These are phyloP conservation scores for Sclerurus mexicanus DNA, from an alignment of 2,113 vertebrate species.

Conservation along the genomic window DNA sequence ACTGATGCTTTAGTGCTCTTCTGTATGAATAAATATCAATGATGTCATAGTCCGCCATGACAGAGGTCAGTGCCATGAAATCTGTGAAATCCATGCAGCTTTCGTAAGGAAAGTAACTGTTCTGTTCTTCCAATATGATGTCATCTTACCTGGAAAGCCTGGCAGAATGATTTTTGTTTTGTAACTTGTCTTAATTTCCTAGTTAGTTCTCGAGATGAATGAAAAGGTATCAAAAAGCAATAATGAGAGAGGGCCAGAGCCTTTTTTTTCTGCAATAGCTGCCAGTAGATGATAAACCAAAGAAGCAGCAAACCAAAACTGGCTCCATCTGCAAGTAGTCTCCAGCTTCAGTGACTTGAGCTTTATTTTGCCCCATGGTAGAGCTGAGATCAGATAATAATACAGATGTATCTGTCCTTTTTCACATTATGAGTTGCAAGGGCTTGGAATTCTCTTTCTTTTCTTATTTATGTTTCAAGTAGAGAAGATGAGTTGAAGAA, in stretches of 20 bases:
- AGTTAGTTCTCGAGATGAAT: neutral
- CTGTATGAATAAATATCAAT: neutral
- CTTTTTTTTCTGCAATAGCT: neutral
- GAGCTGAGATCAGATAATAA: neutral
- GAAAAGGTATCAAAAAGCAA: neutral
- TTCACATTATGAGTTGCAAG: neutral
- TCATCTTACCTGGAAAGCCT: neutral
- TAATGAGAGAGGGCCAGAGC: neutral
- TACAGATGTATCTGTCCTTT: neutral
- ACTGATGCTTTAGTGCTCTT: conserved; percentile 7
- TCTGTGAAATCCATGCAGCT: neutral
- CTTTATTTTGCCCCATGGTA: neutral
- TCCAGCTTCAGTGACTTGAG: neutral
- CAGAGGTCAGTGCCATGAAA: neutral
- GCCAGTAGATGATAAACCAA: neutral
- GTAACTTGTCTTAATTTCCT: neutral
- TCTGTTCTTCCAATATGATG: neutral
- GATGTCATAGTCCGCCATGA: neutral
- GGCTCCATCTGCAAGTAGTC: neutral
- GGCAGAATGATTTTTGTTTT: neutral
- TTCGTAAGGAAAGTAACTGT: neutral
- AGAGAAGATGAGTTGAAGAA: neutral
- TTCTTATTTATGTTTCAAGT: neutral
- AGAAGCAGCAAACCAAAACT: neutral
- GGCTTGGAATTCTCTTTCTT: neutral